A percentile compares a stretch with the other conserved stretches of the same genome.
phyloP scores from a whole-genome alignment of 1,140 invertebrate species.

The Sipha flava region DNA sequence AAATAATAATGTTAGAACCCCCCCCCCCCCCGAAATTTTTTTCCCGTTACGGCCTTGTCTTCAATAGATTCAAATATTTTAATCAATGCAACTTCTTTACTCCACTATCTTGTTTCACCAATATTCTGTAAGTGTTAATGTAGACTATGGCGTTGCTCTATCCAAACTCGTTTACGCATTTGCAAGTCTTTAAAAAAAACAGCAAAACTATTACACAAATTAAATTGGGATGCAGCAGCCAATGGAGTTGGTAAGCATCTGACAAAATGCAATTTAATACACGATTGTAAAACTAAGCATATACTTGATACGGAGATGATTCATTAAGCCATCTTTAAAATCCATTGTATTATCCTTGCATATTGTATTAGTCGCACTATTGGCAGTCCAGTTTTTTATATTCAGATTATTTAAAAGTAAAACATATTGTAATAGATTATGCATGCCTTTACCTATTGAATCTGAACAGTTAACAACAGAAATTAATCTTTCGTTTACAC shows the following conservation, averaged over 20 bases:
- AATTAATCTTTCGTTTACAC: constrained; percentile 29
- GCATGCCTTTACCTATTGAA: constrained; percentile 33
- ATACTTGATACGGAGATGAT: neutral
- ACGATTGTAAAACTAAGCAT: neutral
- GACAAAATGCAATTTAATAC: neutral
- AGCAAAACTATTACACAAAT: neutral
- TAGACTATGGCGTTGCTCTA: neutral
- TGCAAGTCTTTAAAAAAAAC: neutral
- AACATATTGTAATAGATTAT: constrained; percentile 1
- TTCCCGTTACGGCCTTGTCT: too few species aligned
- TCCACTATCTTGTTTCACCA: neutral
- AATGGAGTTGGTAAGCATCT: neutral
- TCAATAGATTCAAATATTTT: neutral
- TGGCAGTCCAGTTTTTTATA: constrained; percentile 23
- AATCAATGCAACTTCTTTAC: neutral
- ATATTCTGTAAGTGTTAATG: neutral
- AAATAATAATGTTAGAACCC: too few species aligned
- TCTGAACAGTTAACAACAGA: constrained; percentile 23
- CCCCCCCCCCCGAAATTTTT: too few species aligned
- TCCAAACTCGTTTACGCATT: neutral
- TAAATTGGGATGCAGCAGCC: neutral
- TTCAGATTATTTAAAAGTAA: neutral
- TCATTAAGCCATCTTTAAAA: constrained; percentile 28
- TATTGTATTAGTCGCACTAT: constrained; percentile 36
- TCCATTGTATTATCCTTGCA: constrained; percentile 35